These are phyloP conservation scores for Drosophila kohkoa DNA, from an alignment of 1,140 invertebrate genomes.

Conservation along the genomic window DNA sequence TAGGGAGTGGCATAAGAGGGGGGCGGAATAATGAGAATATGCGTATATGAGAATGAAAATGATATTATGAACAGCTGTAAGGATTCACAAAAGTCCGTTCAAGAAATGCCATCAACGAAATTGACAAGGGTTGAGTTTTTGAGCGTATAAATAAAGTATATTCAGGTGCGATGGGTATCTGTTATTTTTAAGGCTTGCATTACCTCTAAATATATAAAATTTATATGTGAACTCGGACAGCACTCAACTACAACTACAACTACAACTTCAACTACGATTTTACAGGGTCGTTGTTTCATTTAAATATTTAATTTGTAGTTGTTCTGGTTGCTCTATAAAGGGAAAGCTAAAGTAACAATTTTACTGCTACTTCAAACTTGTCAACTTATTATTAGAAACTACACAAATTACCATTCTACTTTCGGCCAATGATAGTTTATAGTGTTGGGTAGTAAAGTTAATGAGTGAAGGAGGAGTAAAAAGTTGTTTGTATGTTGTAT, in stretches of 20 bases:
- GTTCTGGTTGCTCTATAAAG: background rate
- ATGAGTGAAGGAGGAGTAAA: background rate
- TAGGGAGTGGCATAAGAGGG: background rate
- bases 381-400: conserved; percentile 3
- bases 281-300: conserved; percentile 3
- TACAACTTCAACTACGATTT: background rate
- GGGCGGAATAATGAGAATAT: background rate
- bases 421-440: background rate
- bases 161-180: conserved; percentile 5
- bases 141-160: conserved; percentile 28
- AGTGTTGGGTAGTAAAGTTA: background rate
- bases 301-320: conserved; percentile 7
- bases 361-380: background rate
- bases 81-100: conserved; percentile 24
- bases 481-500: too few species aligned
- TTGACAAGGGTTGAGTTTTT: background rate
- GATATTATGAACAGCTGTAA: conserved; percentile 26
- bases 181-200: background rate
- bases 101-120: background rate
- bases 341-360: background rate
- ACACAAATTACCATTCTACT: background rate
- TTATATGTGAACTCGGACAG: conserved; percentile 19
- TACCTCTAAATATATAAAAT: conserved; percentile 25
- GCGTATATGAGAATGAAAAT: background rate
- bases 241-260: background rate